Evolutionary conservation across 2,888 invertebrate species (phyloP), one percentile per base, ranked within the genome.

Genomic region (Tridacna crocea): DNA sequence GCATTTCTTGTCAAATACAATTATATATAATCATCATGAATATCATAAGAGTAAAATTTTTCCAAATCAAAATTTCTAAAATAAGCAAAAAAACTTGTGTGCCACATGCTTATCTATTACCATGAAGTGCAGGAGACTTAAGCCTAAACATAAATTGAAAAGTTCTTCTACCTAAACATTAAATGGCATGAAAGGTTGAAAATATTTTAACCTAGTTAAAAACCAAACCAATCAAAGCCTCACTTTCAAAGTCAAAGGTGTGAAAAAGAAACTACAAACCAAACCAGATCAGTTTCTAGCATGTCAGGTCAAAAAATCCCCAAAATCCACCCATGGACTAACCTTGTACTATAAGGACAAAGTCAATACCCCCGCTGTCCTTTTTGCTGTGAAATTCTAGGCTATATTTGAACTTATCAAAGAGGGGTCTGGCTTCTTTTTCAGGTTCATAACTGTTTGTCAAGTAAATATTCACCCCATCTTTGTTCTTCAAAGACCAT

Each of bases 401-500:
- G 24, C 47, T 70, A 26, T 70, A 70, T 47, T 70, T 70, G 70
- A 70, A 70, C 22, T 22, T 47, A 70, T 70, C 70, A 51, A 70
- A 70, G 0, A 70, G 70, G 11, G 70, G 70, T 22, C 26, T 51
- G 15, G 70, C 70, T 48, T 70, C 24, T 19, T 22, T 13, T 17
- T 19, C 70, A 15, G 70, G 70, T 15, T 70, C 70, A 24, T 51
- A 70, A 51, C 70, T 51, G n/a, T 70, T 70, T 27, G 70, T 70
- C 51, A 70, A 47, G 6, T 6, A 22, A 15, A 51, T 0, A 12
- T n/a, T 26, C 48, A 47, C 24, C 15, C 48, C 48, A 51, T 48
- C 70, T 26, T 48, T 70, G 51, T 70, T 70, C 48, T 12, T 77
- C 74, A 74, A 77, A 24, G 66, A 26, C 80, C 80, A 81, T 17